A percentile compares a stretch with the other conserved stretches of the same genome.
phyloP scores from a whole-genome alignment of 2,113 vertebrate species.

The Nesospiza acunhae region DNA sequence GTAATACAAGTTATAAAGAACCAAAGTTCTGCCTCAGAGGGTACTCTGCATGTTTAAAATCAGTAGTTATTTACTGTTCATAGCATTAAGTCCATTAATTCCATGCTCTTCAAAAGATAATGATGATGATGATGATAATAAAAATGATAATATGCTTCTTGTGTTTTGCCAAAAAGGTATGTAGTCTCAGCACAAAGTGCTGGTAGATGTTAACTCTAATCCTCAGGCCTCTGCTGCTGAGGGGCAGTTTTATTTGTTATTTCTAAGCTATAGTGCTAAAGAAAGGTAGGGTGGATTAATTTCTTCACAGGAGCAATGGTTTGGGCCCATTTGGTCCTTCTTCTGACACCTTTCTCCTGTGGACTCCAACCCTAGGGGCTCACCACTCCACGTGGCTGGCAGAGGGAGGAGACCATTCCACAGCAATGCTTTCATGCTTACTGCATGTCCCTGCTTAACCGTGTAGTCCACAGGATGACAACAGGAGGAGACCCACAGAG shows the following conservation, averaged over 20 bases:
- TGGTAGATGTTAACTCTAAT: neutral
- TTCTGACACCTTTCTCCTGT: neutral
- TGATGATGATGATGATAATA: neutral
- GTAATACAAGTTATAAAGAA: neutral
- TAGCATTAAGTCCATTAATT: neutral
- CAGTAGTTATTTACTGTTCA: neutral
- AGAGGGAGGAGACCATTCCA: neutral
- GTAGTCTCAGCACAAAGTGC: neutral
- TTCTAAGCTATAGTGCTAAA: neutral
- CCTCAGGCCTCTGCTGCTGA: neutral
- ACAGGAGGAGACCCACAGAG: neutral
- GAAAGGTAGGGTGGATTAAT: neutral
- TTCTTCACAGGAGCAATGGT: neutral
- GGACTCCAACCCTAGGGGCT: neutral
- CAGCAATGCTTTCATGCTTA: neutral
- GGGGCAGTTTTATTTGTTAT: neutral
- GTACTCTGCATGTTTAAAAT: neutral
- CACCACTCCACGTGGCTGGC: neutral
- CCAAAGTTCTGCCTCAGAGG: neutral
- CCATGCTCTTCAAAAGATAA: neutral
- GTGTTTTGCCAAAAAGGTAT: neutral
- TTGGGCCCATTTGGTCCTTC: neutral
- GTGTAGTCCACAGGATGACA: neutral
- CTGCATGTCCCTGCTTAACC: neutral
- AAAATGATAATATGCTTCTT: neutral